Evolutionary conservation across 92 coral and sea anemone species (phyloP).

Genomic region (Montipora capitata): DNA sequence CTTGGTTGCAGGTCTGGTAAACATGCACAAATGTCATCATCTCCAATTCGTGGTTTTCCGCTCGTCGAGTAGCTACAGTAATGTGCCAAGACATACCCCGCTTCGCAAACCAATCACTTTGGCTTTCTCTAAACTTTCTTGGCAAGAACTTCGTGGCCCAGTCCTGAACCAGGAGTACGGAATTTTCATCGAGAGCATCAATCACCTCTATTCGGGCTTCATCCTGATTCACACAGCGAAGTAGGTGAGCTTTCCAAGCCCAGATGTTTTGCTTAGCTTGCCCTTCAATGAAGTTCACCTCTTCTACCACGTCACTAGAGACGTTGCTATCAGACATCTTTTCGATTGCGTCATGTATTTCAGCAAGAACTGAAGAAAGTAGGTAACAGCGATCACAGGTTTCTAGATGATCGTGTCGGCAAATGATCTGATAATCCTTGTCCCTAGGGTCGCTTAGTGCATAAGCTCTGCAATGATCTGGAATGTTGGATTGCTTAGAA

Average conservation of each 20-base stretch:
- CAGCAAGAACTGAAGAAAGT: conserved; percentile 32
- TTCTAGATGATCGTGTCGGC: conserved; percentile 39
- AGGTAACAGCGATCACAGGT: conserved; percentile 27
- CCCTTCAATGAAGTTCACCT: not conserved
- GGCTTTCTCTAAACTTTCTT: too few species aligned
- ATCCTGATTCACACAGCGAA: too few species aligned
- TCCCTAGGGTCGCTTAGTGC: conserved; percentile 49
- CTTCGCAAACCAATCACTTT: too few species aligned
- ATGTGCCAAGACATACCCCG: too few species aligned
- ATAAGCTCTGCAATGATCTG: not conserved
- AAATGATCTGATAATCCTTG: conserved; percentile 35
- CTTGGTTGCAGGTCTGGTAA: too few species aligned
- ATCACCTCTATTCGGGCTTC: not conserved
- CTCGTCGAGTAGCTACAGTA: too few species aligned
- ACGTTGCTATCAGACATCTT: conserved; percentile 13
- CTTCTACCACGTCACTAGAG: conserved; percentile 14
- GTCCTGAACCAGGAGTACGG: conserved; percentile 30
- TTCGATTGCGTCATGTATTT: conserved; percentile 5
- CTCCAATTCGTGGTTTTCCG: too few species aligned
- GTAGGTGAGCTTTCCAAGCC: too few species aligned
- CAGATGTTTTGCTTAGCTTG: too few species aligned
- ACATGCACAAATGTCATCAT: too few species aligned
- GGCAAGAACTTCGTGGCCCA: not conserved
- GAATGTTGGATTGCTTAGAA: too few species aligned
- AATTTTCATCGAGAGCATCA: conserved; percentile 32